phyloP scores from a whole-genome alignment of 2,797 vertebrate genomes.

The Pelobates cultripes region DNA sequence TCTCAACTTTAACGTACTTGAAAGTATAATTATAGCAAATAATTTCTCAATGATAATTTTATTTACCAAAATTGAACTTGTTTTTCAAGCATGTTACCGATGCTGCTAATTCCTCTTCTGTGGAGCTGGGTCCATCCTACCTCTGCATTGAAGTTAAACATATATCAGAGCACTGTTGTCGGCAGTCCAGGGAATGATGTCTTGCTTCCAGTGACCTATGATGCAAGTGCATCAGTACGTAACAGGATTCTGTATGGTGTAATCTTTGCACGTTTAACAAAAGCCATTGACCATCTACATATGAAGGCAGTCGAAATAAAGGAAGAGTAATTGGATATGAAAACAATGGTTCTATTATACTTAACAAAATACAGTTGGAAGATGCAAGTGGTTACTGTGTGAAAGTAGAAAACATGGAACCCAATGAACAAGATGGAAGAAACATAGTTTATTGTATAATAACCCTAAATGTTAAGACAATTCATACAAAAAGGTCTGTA shows the following conservation, averaged over 20 bases:
- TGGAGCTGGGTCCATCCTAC: not conserved
- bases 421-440: not conserved
- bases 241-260: conserved; percentile 7
- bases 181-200: not conserved
- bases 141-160: not conserved
- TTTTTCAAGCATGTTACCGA: not conserved
- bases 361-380: not conserved
- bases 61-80: not conserved
- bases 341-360: conserved; percentile 15
- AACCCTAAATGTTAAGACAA: not conserved
- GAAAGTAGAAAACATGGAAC: not conserved
- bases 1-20: too few species aligned
- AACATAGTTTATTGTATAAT: conserved; percentile 11
- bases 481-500: not conserved
- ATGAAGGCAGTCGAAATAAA: not conserved
- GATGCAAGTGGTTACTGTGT: conserved; percentile 5
- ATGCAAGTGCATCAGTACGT: not conserved
- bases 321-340: conserved; percentile 11
- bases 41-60: too few species aligned
- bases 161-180: not conserved
- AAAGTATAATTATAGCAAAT: too few species aligned
- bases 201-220: conserved; percentile 8
- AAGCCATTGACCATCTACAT: not conserved
- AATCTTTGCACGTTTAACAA: not conserved
- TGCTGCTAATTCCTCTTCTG: not conserved